A percentile compares a stretch with the other conserved stretches of the same genome.
phyloP scores from a whole-genome alignment of 1,140 invertebrate genomes.

The Pachypeltis micranthus region DNA sequence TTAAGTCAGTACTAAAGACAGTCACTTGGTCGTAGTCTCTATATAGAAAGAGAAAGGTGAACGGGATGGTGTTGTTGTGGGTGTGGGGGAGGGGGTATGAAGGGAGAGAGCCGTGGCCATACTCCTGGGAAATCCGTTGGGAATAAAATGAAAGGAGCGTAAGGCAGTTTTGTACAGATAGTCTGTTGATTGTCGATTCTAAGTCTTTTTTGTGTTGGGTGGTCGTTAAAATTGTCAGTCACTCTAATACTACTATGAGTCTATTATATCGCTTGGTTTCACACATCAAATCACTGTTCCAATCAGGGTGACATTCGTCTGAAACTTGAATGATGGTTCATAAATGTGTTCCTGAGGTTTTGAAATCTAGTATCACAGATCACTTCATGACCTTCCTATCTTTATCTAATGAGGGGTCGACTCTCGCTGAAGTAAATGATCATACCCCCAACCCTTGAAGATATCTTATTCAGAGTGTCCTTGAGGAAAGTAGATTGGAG shows the following conservation, averaged over 20 bases:
- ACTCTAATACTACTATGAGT: not conserved
- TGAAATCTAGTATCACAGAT: not conserved
- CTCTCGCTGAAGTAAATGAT: not conserved
- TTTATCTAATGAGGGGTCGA: not conserved
- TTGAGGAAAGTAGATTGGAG: not conserved
- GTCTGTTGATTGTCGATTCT: too few species aligned
- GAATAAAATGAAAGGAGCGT: too few species aligned
- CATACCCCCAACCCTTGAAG: not conserved
- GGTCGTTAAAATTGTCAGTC: too few species aligned
- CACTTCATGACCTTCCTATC: not conserved
- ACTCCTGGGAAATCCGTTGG: too few species aligned
- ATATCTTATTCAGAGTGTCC: not conserved
- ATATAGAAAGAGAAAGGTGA: too few species aligned
- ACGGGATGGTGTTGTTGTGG: too few species aligned
- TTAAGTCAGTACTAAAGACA: too few species aligned
- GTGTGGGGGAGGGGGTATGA: too few species aligned
- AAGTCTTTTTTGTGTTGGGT: too few species aligned
- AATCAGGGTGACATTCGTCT: not conserved
- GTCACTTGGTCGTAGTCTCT: too few species aligned
- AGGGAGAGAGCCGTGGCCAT: too few species aligned
- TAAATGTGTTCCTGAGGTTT: not conserved
- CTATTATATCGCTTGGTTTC: not conserved
- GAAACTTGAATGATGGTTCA: not conserved
- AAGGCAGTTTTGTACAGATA: too few species aligned
- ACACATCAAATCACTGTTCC: not conserved